Percentiles rank a stretch among this genome's conserved stretches.
Conservation (phyloP, 2,888 invertebrate species). For the Scrobipalpa atriplicella region DNA sequence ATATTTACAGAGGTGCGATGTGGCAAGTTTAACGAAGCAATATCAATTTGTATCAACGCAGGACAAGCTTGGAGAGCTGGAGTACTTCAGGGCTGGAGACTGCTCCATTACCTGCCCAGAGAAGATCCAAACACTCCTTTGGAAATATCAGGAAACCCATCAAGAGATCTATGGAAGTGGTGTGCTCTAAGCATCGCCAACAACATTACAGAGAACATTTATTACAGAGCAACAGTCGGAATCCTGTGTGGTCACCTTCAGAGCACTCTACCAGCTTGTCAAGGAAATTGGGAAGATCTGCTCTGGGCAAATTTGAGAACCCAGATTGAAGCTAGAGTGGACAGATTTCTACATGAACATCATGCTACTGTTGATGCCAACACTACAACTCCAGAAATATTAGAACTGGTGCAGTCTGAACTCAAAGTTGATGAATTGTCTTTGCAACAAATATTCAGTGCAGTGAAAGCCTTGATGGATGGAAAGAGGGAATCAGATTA, state of each 20-base stretch:
- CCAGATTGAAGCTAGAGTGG: slow-evolving; percentile 92
- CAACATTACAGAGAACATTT: slow-evolving; percentile 79
- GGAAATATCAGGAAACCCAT: slow-evolving; percentile 91
- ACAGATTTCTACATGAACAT: slow-evolving; percentile 81
- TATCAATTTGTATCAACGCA: slow-evolving; percentile 90
- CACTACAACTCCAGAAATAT: slow-evolving; percentile 66
- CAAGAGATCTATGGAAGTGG: slow-evolving; percentile 90
- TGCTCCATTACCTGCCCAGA: slow-evolving; percentile 93
- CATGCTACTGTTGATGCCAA: slow-evolving; percentile 72
- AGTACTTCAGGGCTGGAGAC: slow-evolving; percentile 94
- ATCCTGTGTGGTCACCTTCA: slow-evolving; percentile 92
- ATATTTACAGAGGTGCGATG: slow-evolving; percentile 91
- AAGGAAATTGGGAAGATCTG: slow-evolving; percentile 93
- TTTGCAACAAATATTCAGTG: slow-evolving; percentile 70
- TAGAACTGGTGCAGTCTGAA: slow-evolving; percentile 69
- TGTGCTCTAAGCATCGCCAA: slow-evolving; percentile 86
- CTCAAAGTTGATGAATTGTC: slow-evolving; percentile 65
- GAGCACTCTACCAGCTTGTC: slow-evolving; percentile 88
- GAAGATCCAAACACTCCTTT: slow-evolving; percentile 69
- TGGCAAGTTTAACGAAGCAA: slow-evolving; percentile 93
- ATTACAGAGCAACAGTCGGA: slow-evolving; percentile 87
- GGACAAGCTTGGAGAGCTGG: slow-evolving; percentile 97
- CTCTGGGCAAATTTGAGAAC: slow-evolving; percentile 94
- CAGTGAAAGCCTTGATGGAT: slow-evolving; percentile 73
- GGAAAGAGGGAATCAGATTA: slow-evolving; percentile 85